These are phyloP conservation scores for Calidris pugnax DNA, from an alignment of 2,113 vertebrate genomes.

Conservation along the genomic window DNA sequence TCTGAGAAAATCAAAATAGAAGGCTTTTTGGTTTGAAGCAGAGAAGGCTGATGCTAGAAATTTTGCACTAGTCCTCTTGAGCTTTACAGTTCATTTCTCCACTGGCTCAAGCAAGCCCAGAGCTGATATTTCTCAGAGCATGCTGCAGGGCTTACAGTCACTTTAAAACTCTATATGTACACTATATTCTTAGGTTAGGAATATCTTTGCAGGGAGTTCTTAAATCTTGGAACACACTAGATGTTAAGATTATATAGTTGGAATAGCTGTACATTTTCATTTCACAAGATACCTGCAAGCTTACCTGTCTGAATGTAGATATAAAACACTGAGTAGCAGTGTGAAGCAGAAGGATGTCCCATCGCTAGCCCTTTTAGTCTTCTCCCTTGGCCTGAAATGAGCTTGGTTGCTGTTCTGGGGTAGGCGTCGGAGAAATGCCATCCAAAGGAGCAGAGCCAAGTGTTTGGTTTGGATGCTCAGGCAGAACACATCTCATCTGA, in stretches of 20 bases:
- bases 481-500: conserved; percentile 20
- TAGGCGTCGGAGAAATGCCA: conserved; percentile 53
- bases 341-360: neutral
- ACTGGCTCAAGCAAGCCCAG: neutral
- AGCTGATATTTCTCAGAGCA: conserved; percentile 25
- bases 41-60: neutral
- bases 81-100: neutral
- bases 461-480: conserved; percentile 56
- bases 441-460: conserved; percentile 56
- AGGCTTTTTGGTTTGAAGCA: neutral
- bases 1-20: neutral
- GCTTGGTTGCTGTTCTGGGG: conserved; percentile 32
- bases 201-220: neutral
- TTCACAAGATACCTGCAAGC: neutral
- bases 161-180: neutral
- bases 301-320: neutral
- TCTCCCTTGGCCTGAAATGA: conserved; percentile 16
- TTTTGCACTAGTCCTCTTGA: neutral
- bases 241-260: neutral
- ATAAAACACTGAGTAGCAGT: neutral
- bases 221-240: neutral
- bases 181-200: neutral
- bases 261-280: neutral
- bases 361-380: neutral
- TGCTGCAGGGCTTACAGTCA: neutral